Evolutionary conservation across 2,888 invertebrate species (phyloP).

Genomic region (Ceraclea dissimilis): DNA sequence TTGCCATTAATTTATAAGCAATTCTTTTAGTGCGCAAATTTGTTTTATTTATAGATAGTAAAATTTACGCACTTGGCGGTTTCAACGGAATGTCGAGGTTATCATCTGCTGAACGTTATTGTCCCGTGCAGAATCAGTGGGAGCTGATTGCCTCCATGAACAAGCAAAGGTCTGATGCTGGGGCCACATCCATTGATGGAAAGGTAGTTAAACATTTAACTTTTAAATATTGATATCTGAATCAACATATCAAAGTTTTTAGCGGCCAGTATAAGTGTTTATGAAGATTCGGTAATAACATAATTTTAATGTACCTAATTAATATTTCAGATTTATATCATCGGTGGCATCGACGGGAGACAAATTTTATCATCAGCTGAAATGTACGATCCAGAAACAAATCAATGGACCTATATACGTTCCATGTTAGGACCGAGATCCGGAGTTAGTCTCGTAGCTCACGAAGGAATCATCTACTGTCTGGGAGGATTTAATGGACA

Average conservation of each 20-base stretch:
- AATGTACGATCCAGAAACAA: constrained; percentile 59
- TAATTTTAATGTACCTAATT: too few relatives aligned
- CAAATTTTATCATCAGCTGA: constrained; percentile 70
- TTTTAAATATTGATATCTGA: not conserved
- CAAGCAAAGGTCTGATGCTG: constrained; percentile 69
- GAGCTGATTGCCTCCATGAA: constrained; percentile 69
- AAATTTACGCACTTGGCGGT: constrained; percentile 78
- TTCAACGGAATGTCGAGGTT: constrained; percentile 72
- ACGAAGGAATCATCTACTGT: constrained; percentile 59
- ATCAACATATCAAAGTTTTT: too few relatives aligned
- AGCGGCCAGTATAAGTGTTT: too few relatives aligned
- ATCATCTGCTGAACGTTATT: constrained; percentile 71
- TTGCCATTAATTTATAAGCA: too few relatives aligned
- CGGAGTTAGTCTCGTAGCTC: constrained; percentile 65
- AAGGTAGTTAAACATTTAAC: constrained; percentile 39
- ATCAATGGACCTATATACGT: constrained; percentile 66
- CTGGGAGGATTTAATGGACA: constrained; percentile 77
- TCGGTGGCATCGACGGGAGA: constrained; percentile 74
- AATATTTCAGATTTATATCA: constrained; percentile 57
- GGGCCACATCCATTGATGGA: constrained; percentile 59
- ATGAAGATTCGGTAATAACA: too few relatives aligned
- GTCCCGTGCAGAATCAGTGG: constrained; percentile 71
- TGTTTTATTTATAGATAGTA: constrained; percentile 39
- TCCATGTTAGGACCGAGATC: constrained; percentile 68
- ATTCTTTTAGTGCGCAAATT: too few relatives aligned